Evolutionary conservation across 2,797 vertebrate genomes (phyloP), one percentile per base, ranked within the genome.

Genomic region (Alfaro cultratus): DNA sequence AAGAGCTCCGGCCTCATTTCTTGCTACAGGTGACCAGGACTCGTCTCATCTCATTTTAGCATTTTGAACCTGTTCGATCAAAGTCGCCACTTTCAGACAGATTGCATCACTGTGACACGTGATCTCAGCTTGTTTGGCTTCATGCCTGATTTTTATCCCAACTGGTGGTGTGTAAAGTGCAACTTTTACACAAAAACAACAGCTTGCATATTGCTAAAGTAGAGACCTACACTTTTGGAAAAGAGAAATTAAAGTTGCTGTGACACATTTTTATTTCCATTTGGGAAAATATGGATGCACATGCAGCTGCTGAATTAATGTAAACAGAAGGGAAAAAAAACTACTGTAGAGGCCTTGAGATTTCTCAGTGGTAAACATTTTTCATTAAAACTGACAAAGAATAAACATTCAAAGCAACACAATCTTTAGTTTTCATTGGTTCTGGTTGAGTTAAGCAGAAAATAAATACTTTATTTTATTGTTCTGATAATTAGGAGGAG

Each of bases 111-210:
- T 23, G 76, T 62, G 80, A 84, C 72, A 78, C 34, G 2, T 46
- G 62, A 79, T 49, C 80, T 83, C 86, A 76, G 80, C 81, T 89
- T 78, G 84, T 91, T 91, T 93, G 92, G 89, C 89, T 90, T 86
- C 47, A 85, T 76, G 83, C 86, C 83, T 76, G 78, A 72, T 62
- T 82, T 89, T 83, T 77, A 83, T 79, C 78, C 83, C 83, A 86
- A 79, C 80, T 83, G 82, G 81, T 89, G 80, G 85, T 88, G 87
- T 91, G 91, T 93, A 94, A 95, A 95, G 94, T 95, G 94, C 94
- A 94, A 88, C 81, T 73, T 90, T 92, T 86, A 90, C 90, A 92
- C 89, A 89, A 78, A 86, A 86, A 85, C 77, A 29, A 89, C 60
- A 79, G 74, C 51, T 81, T 89, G 85, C 86, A 90, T 86, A 83